These are phyloP conservation scores for Leucophenga montana DNA, from an alignment of 2,888 invertebrate species.

Conservation along the genomic window DNA sequence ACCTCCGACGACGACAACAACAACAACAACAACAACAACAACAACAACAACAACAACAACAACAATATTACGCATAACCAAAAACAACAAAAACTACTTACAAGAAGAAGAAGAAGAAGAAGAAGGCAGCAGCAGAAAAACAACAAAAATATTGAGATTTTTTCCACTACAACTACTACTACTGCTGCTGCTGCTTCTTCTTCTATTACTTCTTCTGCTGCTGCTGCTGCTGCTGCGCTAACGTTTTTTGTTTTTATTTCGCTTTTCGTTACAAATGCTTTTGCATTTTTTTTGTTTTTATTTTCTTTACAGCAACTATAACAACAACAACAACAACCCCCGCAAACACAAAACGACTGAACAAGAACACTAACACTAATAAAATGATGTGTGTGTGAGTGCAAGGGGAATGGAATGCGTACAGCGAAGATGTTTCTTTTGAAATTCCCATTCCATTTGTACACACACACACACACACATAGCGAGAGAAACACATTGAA, in stretches of 20 bases:
- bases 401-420: constrained; percentile 57
- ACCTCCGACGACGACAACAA: neutral
- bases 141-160: no score
- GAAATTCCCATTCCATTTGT: constrained; percentile 61
- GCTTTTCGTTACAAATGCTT: constrained; percentile 26
- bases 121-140: no score
- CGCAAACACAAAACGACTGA: neutral
- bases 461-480: constrained; percentile 45
- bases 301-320: constrained; percentile 28
- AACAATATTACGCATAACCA: no score
- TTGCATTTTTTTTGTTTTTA: constrained; percentile 52
- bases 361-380: constrained; percentile 37
- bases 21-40: no score
- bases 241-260: constrained; percentile 24
- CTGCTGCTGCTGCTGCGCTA: no score
- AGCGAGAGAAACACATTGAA: constrained; percentile 43
- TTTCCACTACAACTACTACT: no score
- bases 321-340: constrained; percentile 30
- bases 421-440: constrained; percentile 54
- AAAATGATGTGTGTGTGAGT: constrained; percentile 39
- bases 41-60: neutral
- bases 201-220: neutral
- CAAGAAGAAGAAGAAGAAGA: no score
- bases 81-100: no score
- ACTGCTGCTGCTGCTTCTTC: no score